Base-by-base conservation (phyloP, 2,888 invertebrate species). In the Aspidapion aeneum region DNA sequence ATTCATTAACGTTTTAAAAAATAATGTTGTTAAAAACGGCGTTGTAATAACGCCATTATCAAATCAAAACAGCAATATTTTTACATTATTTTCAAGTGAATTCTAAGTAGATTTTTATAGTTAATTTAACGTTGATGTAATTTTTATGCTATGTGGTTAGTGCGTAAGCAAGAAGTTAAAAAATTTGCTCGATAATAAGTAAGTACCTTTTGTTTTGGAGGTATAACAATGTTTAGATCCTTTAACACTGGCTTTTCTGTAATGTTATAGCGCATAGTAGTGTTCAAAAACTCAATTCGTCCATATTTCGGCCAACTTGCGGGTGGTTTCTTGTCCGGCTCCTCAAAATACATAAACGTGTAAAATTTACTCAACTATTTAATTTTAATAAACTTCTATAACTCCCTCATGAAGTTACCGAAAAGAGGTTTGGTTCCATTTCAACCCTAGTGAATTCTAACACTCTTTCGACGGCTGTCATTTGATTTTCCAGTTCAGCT, bases 381-480 rank as follows among this genome's bases (percentile, higher is more conserved):
- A 9, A 9, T n/a, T 52, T n/a, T 9, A 52, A 52, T 7, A 12
- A 35, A 35, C 12, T 3, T 35, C 35, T 12, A 7, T 35, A 35
- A 35, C 17, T 35, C 12, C 35, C 17, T 57, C 35, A 35, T 35
- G 12, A 35, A 35, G 35, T 70, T 73, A 77, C 77, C 50, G 77
- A 76, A 67, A 73, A 69, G 54, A 78, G 66, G 55, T 73, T 67
- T n/a, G 80, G 76, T 70, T 82, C 82, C 2, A 78, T 77, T 66
- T 83, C 81, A 17, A 89, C 73, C 48, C 80, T 77, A 0, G 83
- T 81, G 75, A 88, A 90, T 71, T 89, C 88, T 21, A 86, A 69
- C 0, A 90, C 84, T 68, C 90, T 77, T 75, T 91, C 90, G 0
- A 90, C 89, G 0, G 86, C 84, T 0, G 84, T 85, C 84, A 86